Base-by-base conservation (phyloP, 2,797 vertebrate species). In the Danionella dracula region DNA sequence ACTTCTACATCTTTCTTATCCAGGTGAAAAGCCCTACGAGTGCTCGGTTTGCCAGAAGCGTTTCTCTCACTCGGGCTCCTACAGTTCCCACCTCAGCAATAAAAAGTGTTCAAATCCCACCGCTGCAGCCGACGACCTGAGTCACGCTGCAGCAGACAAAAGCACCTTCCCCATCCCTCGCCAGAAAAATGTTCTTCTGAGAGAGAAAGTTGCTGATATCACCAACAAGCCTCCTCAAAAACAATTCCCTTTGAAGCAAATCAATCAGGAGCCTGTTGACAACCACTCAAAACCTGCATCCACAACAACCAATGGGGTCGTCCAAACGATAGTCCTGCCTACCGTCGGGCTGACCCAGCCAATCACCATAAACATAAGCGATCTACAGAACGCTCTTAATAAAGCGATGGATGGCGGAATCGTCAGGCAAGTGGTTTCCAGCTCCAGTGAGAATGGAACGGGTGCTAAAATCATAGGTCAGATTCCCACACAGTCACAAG, bases 11-110 rank as follows among this genome's bases (percentile, higher is more conserved):
- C 19, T n/a, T n/a, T 57, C 8, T 44, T 57, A 66, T 78, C 79
- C 41, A 92, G 96, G 96, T 86, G 96, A 99, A 86, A 99, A 98
- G 89, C 96, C 96, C 63, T 99, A 99, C 51, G 95, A 99, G 79
- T 99, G 96, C 83, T 90, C 94, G 63, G 96, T 96, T 87, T 99
- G 96, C 88, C 98, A 96, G 89, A 98, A 98, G 86, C 92, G 96
- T 64, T 98, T 98, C 89, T 98, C 96, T 74, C 96, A 99, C 90
- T 98, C 96, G 57, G 96, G 96, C 79, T 99, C 95, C 81, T 99
- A 97, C 83, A 98, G 96, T 81, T 98, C 96, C 69, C 95, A 99
- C 81, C 97, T 98, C 83, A 99, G 96, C 87, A 99, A 94, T 79
- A 99, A 96, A 84, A 98, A 98, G 79, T 98, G 95, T 75, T 93